These are phyloP conservation scores for Struthio camelus DNA, from an alignment of 2,113 vertebrate genomes.

Conservation along the genomic window DNA sequence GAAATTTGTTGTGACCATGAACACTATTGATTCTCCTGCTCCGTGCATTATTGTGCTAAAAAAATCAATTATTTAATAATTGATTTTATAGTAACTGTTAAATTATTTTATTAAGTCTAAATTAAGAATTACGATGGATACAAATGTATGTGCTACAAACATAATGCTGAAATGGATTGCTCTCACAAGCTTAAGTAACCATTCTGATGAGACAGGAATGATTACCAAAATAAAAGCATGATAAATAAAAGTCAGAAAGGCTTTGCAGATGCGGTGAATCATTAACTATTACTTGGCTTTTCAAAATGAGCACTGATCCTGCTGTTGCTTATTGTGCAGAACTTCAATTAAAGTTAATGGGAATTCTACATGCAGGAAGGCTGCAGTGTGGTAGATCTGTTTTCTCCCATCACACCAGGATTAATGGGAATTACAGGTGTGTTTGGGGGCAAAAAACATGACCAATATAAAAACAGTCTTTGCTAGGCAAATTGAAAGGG, in stretches of 20 bases:
- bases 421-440: not conserved
- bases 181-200: slow-evolving; percentile 57
- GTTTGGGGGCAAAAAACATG: not conserved
- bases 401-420: not conserved
- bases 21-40: slow-evolving; percentile 65
- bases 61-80: slow-evolving; percentile 76
- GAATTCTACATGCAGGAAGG: not conserved
- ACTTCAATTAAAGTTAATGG: not conserved
- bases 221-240: slow-evolving; percentile 60
- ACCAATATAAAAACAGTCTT: not conserved
- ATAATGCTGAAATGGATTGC: slow-evolving; percentile 59
- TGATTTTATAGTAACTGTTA: slow-evolving; percentile 68
- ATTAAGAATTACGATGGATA: slow-evolving; percentile 73
- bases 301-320: not conserved
- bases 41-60: slow-evolving; percentile 50
- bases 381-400: not conserved
- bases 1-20: slow-evolving; percentile 63
- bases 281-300: slow-evolving; percentile 47
- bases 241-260: slow-evolving; percentile 52
- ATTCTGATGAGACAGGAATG: slow-evolving; percentile 41
- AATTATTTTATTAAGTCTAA: slow-evolving; percentile 74
- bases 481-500: not conserved
- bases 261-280: slow-evolving; percentile 34
- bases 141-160: slow-evolving; percentile 59
- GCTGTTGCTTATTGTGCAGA: not conserved